Evolutionary conservation across 2,113 vertebrate species (phyloP), one percentile per base, ranked within the genome.

Genomic region (Strix uralensis): DNA sequence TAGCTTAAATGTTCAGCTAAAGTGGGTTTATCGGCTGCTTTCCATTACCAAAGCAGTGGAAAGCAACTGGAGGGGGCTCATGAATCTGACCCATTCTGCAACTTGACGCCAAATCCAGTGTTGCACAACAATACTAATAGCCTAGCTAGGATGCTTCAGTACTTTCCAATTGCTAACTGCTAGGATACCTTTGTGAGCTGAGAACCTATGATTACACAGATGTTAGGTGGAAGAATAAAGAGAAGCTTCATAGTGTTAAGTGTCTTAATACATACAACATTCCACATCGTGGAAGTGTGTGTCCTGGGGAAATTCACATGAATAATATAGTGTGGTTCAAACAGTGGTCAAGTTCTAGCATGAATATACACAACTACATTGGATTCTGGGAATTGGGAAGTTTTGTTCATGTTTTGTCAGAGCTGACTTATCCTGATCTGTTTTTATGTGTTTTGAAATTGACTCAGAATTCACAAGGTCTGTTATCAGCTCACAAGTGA

Each of bases 1-100:
- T 42, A 58, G 71, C 81, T 97, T 82, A 91, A 96, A 69, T 26
- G 72, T 81, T 93, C 87, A 87, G 62, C 65, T 94, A 18, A 90
- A 91, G 67, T 81, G 70, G 59, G 57, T 85, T 94, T 95, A 94
- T 47, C 9, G 17, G 63, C 66, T 95, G 46, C 52, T 93, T 94
- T 82, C 69, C 74, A 91, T 91, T 93, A 91, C 51, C 65, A 82
- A 25, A 96, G 40, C 88, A 85, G 84, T 42, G 51, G 92, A 94
- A 81, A 96, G 90, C 86, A 57, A 82, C 90, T 54, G 73, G 83
- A 92, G 91, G 93, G 84, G 88, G 86, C 52, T 95, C 0, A 0
- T 51, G 81, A 79, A 61, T 89, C 86, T 74, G 69, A 52, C 34
- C 13, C n/a, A 1, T 46, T 91, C 92, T 94, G 69, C 73, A 78